Base-by-base conservation (phyloP, 2,797 vertebrate genomes). In the Lacerta bilineata region DNA sequence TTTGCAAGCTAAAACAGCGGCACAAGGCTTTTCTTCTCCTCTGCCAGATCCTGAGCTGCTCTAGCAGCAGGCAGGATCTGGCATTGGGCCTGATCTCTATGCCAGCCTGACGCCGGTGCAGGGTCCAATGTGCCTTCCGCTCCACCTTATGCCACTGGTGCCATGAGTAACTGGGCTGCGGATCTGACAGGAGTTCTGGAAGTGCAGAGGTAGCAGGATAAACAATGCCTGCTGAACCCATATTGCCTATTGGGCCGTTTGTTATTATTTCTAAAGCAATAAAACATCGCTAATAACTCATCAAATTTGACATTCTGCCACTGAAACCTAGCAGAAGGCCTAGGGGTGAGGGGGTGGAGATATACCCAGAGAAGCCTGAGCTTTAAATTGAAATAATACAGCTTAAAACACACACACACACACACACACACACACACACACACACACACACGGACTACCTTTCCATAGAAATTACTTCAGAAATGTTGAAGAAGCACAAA, bases 401-500 rank as follows among this genome's bases (percentile, higher is more conserved):
- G 91, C 92, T 96, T 92, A 93, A 91, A 91, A 43, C 41, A 43
- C 41, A 43, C 41, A 43, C 41, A 41, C 41, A 41, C 41, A 41
- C 41, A 41, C 41, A 41, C 41, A 41, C 41, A n/a, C n/a, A n/a
- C n/a, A n/a, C n/a, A 41, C 41, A 41, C 41, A 41, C 46, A 50
- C 46, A 50, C 46, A 50, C 39, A 55, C 13, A 55, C 50, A 55
- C 50, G 68, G 43, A 10, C 69, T 81, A 88, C 69, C 88, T 92
- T 94, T 92, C 89, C 87, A 92, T 89, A 95, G 87, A 92, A 94
- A 94, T 95, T 93, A 85, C 87, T 94, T 93, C 91, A 94, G 89
- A 94, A 95, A 93, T 91, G 93, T 91, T 91, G 93, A 93, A 93
- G 93, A 94, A 91, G 92, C 91, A 90, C 88, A 95, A 93, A 95